Conservation (phyloP, 2,797 vertebrate species). For the Peromyscus eremicus region DNA sequence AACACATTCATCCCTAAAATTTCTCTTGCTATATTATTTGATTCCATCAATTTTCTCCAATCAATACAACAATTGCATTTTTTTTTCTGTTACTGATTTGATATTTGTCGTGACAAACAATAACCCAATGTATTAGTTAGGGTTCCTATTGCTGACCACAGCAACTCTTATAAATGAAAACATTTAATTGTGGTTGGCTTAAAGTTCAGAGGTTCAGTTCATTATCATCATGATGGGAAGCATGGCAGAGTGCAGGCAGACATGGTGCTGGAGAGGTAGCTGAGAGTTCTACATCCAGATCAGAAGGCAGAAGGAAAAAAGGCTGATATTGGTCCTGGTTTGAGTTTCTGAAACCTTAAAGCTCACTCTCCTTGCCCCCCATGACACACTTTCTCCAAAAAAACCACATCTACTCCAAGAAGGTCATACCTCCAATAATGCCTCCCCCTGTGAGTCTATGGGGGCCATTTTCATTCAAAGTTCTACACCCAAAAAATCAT, state of each 20-base stretch:
- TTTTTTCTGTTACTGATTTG: neutral
- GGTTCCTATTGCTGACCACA: neutral
- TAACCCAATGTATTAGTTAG: neutral
- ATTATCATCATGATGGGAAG: neutral
- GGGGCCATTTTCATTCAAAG: neutral
- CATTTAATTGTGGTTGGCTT: neutral
- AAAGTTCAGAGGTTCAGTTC: neutral
- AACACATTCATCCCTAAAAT: neutral
- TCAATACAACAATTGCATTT: neutral
- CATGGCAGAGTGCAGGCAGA: neutral
- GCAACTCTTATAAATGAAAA: neutral
- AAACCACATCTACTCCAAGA: neutral
- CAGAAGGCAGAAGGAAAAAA: neutral
- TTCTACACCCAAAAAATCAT: neutral
- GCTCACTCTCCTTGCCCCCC: neutral
- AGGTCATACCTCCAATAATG: neutral
- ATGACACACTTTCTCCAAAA: neutral
- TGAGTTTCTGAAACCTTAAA: neutral
- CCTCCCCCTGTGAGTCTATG: neutral
- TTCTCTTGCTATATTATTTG: neutral
- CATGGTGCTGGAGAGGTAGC: neutral
- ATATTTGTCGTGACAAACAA: neutral
- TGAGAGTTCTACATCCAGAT: neutral
- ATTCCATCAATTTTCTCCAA: neutral
- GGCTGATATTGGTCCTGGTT: neutral